Percentiles rank a stretch among this genome's conserved stretches.
phyloP scores from a whole-genome alignment of 1,140 invertebrate species.

The Chironomus tepperi region DNA sequence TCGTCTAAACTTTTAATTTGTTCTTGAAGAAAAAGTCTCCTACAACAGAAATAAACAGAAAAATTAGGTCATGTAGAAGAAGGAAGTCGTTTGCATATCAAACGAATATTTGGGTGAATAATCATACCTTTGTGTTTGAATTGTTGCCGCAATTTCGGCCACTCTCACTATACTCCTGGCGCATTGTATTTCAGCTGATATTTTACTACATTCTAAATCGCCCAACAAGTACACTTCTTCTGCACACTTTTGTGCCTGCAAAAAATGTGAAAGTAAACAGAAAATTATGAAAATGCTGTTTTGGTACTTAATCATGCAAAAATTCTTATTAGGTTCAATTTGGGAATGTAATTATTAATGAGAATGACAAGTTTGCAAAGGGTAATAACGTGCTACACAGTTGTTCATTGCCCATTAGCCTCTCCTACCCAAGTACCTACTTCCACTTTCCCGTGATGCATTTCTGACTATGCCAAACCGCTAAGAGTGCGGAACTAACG shows the following conservation, averaged over 20 bases:
- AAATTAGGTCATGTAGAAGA: background rate
- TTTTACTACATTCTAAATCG: constrained; percentile 82
- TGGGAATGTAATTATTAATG: too few species aligned
- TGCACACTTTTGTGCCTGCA: constrained; percentile 71
- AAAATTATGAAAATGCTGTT: constrained; percentile 22
- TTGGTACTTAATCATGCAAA: too few species aligned
- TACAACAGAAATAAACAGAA: background rate
- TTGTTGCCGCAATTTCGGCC: constrained; percentile 91
- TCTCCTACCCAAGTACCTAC: too few species aligned
- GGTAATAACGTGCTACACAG: too few species aligned
- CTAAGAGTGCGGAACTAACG: too few species aligned
- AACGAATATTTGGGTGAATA: background rate
- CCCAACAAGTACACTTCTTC: constrained; percentile 78
- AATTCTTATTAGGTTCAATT: too few species aligned
- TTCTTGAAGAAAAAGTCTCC: constrained; percentile 14
- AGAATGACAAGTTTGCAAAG: too few species aligned
- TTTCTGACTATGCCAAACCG: too few species aligned
- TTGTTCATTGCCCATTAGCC: too few species aligned
- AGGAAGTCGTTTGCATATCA: background rate
- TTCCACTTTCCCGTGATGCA: too few species aligned
- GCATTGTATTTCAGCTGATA: constrained; percentile 90
- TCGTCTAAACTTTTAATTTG: constrained; percentile 18
- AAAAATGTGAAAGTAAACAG: background rate
- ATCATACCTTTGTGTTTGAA: constrained; percentile 92
- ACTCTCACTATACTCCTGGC: constrained; percentile 86